phyloP scores from a whole-genome alignment of 1,140 invertebrate genomes.

The Trichomalopsis sarcophagae region DNA sequence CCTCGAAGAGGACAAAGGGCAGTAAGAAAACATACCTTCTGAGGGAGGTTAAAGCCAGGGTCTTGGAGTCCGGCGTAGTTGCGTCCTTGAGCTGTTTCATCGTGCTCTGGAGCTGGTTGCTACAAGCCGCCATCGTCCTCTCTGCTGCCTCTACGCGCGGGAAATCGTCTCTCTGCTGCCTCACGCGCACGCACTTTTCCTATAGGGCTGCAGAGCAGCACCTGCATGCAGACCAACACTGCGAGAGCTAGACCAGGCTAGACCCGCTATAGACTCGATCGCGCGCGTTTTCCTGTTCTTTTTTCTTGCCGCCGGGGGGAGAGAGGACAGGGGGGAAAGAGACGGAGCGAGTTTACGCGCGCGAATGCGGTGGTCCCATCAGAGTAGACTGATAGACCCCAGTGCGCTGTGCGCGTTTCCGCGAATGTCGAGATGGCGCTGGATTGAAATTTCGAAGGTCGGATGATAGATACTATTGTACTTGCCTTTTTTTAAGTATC shows the following conservation, averaged over 20 bases:
- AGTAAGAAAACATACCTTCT: conserved; percentile 19
- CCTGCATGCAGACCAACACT: neutral
- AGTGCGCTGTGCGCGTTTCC: neutral
- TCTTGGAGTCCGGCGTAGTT: neutral
- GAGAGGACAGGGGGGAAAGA: neutral
- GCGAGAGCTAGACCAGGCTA: too few species aligned
- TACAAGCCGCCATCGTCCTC: neutral
- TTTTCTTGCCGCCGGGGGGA: neutral
- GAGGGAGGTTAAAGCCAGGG: conserved; percentile 30
- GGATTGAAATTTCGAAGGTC: neutral
- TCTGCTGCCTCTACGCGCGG: conserved; percentile 27
- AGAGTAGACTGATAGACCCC: too few species aligned
- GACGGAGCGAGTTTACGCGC: neutral
- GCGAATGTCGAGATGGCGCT: neutral
- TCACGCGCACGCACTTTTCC: neutral
- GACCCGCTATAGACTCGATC: neutral
- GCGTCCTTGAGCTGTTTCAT: conserved; percentile 35
- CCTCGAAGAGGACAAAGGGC: neutral
- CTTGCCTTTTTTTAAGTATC: too few species aligned
- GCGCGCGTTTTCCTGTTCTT: neutral
- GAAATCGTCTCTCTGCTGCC: conserved; percentile 25
- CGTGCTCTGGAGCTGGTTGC: conserved; percentile 9
- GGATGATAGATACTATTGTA: too few species aligned
- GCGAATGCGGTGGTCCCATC: too few species aligned
- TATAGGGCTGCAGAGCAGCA: neutral